Base-by-base conservation (phyloP, 1,140 invertebrate genomes). In the Phocides pigmalion region DNA sequence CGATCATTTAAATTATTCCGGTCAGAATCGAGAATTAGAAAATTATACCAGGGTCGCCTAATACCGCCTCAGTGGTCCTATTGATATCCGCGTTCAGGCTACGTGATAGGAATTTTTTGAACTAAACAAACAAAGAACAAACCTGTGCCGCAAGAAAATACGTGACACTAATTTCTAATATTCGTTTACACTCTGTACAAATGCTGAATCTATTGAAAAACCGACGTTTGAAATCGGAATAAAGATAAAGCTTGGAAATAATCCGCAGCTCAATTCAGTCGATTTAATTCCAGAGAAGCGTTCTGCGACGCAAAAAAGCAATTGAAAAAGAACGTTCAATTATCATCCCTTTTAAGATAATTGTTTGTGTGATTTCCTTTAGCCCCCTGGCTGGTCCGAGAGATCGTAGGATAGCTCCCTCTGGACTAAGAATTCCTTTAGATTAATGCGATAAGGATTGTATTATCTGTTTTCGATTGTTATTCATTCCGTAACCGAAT, bases 291-390 rank as follows among this genome's bases (percentile, higher is more conserved):
- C 25, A 37, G 14, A 46, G 22, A 37, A 61, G 25, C 17, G 37
- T 17, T n/a, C 16, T 54, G 28, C 22, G 32, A 39, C 19, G 16
- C 56, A 47, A 49, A 61, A 62, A 59, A 54, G 3, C 19, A 46
- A 53, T 54, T 50, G 39, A 49, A 62, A 61, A 16, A 59, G 49
- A 66, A 59, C 39, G 46, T 58, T 53, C 39, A 66, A 66, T 66
- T 70, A 70, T 66, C 62, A 64, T 67, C 39, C 56, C 68, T 69
- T 76, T 76, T 73, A 73, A 76, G 64, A 70, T 73, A 73, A 73
- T 76, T 70, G 71, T 67, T 71, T 74, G 67, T 68, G 68, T 71
- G 64, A 73, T 73, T 74, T 71, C 64, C 68, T 72, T 64, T 51
- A 65, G 47, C 54, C 16, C 8, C 14, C 11, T 41, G 42, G 28